Evolutionary conservation across 2,113 vertebrate species (phyloP).

Genomic region (Pavo muticus): DNA sequence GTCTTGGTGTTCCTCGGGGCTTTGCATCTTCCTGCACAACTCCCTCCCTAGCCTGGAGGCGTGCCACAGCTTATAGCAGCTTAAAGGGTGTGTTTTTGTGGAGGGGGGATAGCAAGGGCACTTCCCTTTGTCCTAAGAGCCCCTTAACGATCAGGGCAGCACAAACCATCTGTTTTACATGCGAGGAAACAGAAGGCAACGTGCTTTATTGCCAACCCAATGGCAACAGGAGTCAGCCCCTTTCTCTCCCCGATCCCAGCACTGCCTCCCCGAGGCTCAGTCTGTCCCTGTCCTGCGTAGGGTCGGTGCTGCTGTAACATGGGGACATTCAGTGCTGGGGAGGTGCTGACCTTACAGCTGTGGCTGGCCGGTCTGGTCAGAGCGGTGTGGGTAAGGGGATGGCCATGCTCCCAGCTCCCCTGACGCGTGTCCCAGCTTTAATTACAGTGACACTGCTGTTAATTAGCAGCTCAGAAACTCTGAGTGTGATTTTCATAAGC

Average conservation of each 20-base stretch:
- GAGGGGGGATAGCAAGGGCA: not conserved
- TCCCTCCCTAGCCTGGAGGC: not conserved
- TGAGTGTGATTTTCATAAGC: slow-evolving; percentile 46
- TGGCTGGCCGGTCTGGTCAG: not conserved
- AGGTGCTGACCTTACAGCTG: not conserved
- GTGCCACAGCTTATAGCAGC: not conserved
- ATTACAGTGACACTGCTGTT: slow-evolving; percentile 32
- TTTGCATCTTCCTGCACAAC: not conserved
- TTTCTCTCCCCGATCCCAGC: not conserved
- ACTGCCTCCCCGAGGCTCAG: fast-evolving
- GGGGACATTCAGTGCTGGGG: not conserved
- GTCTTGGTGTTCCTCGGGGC: not conserved
- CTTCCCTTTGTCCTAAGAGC: not conserved
- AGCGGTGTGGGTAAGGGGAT: not conserved
- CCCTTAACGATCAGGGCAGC: not conserved
- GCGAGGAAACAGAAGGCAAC: not conserved
- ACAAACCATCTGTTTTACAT: not conserved
- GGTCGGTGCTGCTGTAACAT: too few species aligned
- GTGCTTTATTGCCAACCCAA: not conserved
- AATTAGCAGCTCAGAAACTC: slow-evolving; percentile 54
- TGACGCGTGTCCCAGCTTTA: not conserved
- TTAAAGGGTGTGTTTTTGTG: not conserved
- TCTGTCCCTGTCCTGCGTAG: too few species aligned
- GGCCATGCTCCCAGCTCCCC: not conserved
- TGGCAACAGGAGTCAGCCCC: not conserved